phyloP scores from a whole-genome alignment of 2,888 invertebrate species.

The Lepidocyrtoides sp. region DNA sequence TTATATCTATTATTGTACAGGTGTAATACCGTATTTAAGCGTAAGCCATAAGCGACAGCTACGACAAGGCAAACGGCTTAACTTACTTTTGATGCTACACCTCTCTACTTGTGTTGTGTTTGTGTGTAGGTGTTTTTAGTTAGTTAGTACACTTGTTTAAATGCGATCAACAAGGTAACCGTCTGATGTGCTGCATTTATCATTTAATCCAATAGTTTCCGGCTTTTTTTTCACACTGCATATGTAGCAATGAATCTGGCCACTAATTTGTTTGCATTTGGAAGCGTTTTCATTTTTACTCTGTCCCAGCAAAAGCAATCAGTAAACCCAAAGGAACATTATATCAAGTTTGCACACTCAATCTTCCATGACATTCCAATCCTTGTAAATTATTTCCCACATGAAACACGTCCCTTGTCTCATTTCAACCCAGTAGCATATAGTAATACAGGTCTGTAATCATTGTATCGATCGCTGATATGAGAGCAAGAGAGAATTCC shows the following conservation, averaged over 20 bases:
- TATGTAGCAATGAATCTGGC: not conserved
- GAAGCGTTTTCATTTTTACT: no score
- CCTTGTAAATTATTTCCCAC: not conserved
- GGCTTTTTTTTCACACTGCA: no score
- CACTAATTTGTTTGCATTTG: no score
- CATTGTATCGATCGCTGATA: conserved; percentile 44
- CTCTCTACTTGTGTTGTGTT: not conserved
- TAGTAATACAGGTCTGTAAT: not conserved
- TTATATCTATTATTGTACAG: conserved; percentile 28
- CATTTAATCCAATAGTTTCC: not conserved
- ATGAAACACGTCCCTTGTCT: not conserved
- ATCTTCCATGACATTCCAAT: no score
- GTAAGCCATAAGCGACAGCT: not conserved
- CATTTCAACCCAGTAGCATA: not conserved
- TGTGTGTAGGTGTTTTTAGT: no score
- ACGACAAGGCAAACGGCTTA: not conserved
- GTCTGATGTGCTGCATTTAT: not conserved
- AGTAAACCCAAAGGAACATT: no score
- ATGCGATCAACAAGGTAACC: not conserved
- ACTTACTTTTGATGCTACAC: not conserved
- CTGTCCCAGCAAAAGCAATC: no score
- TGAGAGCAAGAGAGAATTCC: conserved; percentile 24
- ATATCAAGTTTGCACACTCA: no score
- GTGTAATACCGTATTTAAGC: conserved; percentile 45
- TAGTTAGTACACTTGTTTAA: not conserved